Conservation (phyloP, 2,888 invertebrate species). For the Rotaria magnacalcarata region DNA sequence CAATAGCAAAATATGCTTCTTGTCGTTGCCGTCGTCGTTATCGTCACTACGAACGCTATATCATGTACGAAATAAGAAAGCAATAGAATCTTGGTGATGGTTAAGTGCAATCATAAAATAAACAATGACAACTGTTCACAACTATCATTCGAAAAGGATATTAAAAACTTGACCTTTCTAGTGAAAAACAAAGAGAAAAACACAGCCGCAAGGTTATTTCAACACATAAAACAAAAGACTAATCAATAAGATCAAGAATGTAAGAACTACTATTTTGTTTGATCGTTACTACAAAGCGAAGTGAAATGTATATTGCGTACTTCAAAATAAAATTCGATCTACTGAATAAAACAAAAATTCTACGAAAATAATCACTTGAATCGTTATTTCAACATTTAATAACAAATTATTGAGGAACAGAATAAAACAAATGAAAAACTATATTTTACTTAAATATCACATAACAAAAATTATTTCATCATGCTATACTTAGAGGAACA, state of each 20-base stretch:
- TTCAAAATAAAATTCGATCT: not conserved
- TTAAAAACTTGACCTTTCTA: conserved; percentile 16
- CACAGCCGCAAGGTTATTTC: conserved; percentile 11
- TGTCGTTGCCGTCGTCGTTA: not conserved
- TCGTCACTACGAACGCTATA: not conserved
- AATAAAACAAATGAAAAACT: not conserved
- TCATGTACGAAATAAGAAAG: not conserved
- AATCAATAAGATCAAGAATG: conserved; percentile 13
- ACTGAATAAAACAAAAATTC: not conserved
- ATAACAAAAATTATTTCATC: not conserved
- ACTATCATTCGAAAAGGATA: not conserved
- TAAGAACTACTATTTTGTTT: not conserved
- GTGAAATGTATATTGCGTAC: not conserved
- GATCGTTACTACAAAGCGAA: not conserved
- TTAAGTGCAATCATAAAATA: not conserved
- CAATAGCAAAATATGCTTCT: not conserved
- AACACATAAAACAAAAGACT: not conserved
- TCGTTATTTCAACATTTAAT: not conserved
- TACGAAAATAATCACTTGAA: too few species aligned
- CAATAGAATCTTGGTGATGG: not conserved
- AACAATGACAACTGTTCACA: not conserved
- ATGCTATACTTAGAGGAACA: too few species aligned
- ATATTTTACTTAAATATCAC: not conserved
- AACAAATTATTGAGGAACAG: not conserved
- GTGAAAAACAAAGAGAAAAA: not conserved